Percentiles rank a stretch among this genome's conserved stretches.
phyloP scores from a whole-genome alignment of 1,140 invertebrate species.

The Mizuhopecten yessoensis region DNA sequence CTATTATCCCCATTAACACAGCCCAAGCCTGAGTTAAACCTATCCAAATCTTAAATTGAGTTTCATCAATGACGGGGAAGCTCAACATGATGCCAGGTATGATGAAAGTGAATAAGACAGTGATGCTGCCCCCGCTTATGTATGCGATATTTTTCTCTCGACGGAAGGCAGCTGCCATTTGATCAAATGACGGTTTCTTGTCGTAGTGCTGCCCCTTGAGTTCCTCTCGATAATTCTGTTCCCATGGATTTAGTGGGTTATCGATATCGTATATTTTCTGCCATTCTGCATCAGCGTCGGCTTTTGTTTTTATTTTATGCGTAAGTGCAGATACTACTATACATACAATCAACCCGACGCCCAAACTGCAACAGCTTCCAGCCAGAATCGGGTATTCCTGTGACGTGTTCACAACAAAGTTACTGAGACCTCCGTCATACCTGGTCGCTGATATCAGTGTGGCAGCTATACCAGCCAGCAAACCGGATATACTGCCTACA shows the following conservation, averaged over 20 bases:
- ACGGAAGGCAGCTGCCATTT: slow-evolving; percentile 59
- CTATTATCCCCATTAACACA: slow-evolving; percentile 46
- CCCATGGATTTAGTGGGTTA: slow-evolving; percentile 82
- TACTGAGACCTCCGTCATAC: slow-evolving; percentile 70
- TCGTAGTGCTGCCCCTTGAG: slow-evolving; percentile 59
- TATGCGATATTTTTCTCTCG: slow-evolving; percentile 51
- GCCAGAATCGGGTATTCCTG: slow-evolving; percentile 73
- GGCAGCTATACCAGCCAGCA: slow-evolving; percentile 65
- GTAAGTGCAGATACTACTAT: slow-evolving; percentile 51
- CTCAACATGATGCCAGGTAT: slow-evolving; percentile 56
- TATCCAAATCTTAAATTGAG: too few relatives aligned
- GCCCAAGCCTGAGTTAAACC: slow-evolving; percentile 44
- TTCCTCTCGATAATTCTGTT: slow-evolving; percentile 77
- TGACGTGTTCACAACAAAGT: slow-evolving; percentile 74
- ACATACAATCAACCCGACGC: slow-evolving; percentile 3
- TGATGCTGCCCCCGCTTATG: slow-evolving; percentile 47
- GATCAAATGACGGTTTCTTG: slow-evolving; percentile 45
- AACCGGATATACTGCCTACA: slow-evolving; percentile 69
- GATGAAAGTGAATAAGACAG: slow-evolving; percentile 56
- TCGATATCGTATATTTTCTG: slow-evolving; percentile 82
- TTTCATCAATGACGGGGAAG: slow-evolving; percentile 49
- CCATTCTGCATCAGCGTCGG: slow-evolving; percentile 74
- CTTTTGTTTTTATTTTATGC: slow-evolving; percentile 40
- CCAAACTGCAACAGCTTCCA: slow-evolving; percentile 50
- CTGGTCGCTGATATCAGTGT: slow-evolving; percentile 66